phyloP scores from a whole-genome alignment of 2,113 vertebrate species.

The Vanacampus margaritifer region DNA sequence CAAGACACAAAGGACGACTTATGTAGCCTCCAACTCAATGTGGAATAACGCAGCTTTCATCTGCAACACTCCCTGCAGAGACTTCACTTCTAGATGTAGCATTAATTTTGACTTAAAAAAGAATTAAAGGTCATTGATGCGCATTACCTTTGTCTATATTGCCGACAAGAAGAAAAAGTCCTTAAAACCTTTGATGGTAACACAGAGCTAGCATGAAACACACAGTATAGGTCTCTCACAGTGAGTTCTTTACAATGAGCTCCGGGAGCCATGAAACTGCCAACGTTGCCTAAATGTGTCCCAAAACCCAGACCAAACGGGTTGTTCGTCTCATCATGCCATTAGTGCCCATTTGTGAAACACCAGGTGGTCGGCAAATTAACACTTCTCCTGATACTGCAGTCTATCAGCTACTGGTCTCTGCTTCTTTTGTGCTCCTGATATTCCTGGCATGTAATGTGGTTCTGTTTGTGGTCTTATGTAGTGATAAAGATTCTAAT shows the following conservation, averaged over 20 bases:
- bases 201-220: neutral
- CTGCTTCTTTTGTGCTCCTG: neutral
- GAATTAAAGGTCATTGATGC: neutral
- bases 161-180: neutral
- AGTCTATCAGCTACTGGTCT: neutral
- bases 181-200: too few relatives aligned
- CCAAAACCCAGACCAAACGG: neutral
- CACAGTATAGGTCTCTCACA: neutral
- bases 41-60: conserved; percentile 12
- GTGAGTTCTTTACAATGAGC: conserved; percentile 4
- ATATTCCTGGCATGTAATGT: neutral
- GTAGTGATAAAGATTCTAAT: too few relatives aligned
- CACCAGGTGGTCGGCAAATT: conserved; percentile 1
- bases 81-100: neutral
- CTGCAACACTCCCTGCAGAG: neutral
- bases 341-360: conserved; percentile 5
- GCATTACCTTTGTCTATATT: neutral
- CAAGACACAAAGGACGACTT: conserved; percentile 14
- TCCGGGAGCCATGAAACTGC: conserved; percentile 1
- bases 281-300: neutral
- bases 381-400: conserved; percentile 1
- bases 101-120: neutral
- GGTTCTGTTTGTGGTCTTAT: neutral
- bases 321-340: conserved; percentile 1
- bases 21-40: conserved; percentile 7